Conservation (phyloP, 2,797 vertebrate species). For the Tachyglossus aculeatus region DNA sequence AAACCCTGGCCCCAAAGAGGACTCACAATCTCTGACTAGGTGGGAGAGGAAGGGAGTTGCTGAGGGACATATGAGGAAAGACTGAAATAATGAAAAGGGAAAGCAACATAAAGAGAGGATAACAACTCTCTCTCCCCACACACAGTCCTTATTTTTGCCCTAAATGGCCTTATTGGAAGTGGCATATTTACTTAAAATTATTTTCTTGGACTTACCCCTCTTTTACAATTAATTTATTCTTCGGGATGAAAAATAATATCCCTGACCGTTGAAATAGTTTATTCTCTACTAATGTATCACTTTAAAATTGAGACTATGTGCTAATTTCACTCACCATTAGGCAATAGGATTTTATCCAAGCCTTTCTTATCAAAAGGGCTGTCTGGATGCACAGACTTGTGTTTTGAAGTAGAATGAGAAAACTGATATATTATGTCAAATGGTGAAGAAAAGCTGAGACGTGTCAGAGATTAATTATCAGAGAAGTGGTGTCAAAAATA, state of each 20-base stretch:
- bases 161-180: constrained; percentile 3
- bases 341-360: constrained; percentile 17
- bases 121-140: too few relatives aligned
- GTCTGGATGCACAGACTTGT: background rate
- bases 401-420: constrained; percentile 27
- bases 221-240: constrained; percentile 41
- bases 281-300: background rate
- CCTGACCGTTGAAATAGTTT: constrained; percentile 11
- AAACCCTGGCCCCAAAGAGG: too few relatives aligned
- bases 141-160: background rate
- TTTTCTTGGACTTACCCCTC: constrained; percentile 3
- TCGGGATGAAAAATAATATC: constrained; percentile 32
- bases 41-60: too few relatives aligned
- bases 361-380: background rate
- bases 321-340: background rate
- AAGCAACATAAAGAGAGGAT: too few relatives aligned
- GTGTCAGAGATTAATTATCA: background rate
- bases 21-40: too few relatives aligned
- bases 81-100: too few relatives aligned
- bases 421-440: background rate
- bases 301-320: background rate
- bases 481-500: background rate
- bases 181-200: background rate
- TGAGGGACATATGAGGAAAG: too few relatives aligned
- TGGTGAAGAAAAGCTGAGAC: background rate